These are phyloP conservation scores for Oenanthe oenanthe DNA, from an alignment of 2,113 vertebrate genomes.

Conservation along the genomic window DNA sequence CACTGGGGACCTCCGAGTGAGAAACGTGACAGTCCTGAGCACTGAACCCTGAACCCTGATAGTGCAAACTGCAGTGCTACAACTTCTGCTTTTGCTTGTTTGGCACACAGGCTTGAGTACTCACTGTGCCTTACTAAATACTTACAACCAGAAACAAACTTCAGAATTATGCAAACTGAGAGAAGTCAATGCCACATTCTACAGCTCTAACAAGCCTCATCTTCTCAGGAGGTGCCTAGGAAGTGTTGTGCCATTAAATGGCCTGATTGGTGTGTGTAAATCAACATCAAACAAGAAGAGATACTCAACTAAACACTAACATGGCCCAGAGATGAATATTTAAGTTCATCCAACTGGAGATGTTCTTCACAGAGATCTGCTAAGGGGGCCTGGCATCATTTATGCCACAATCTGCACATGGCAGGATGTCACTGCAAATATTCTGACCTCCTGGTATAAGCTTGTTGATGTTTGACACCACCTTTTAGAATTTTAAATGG, in stretches of 20 bases:
- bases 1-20: constrained; percentile 7
- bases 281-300: not conserved
- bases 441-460: not conserved
- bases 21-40: not conserved
- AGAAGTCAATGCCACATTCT: not conserved
- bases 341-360: not conserved
- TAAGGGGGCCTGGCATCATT: not conserved
- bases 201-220: not conserved
- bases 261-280: not conserved
- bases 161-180: not conserved
- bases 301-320: not conserved
- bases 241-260: not conserved
- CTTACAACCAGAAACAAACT: not conserved
- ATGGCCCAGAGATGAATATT: not conserved
- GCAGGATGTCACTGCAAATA: not conserved
- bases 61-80: not conserved
- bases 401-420: rapidly evolving
- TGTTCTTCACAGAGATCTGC: not conserved
- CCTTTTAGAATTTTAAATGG: not conserved
- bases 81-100: not conserved
- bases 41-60: not conserved
- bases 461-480: not conserved
- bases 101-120: not conserved
- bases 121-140: not conserved
- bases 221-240: not conserved